Evolutionary conservation across 1,140 invertebrate species (phyloP).

Genomic region (Meteorus sp.): DNA sequence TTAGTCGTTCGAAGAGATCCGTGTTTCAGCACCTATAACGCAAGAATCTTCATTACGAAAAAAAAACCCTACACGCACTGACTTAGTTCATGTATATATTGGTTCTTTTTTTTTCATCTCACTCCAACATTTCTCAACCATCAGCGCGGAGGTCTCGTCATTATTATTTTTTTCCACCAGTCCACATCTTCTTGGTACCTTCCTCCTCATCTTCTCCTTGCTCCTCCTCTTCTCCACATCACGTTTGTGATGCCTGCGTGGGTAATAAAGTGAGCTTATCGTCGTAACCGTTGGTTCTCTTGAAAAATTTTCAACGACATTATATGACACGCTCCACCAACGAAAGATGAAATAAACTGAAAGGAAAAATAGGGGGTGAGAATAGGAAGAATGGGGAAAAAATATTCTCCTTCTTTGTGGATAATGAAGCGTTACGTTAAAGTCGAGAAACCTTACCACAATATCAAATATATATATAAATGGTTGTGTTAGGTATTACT

Average conservation of each 20-base stretch:
- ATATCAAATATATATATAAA: neutral
- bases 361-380: neutral
- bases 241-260: neutral
- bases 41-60: slow-evolving; percentile 27
- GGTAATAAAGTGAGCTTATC: slow-evolving; percentile 14
- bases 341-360: no score
- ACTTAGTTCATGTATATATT: slow-evolving; percentile 12
- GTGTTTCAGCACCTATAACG: slow-evolving; percentile 29
- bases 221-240: slow-evolving; percentile 6
- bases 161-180: neutral
- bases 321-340: no score
- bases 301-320: slow-evolving; percentile 2
- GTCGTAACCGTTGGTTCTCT: slow-evolving; percentile 1
- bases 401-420: neutral
- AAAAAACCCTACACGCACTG: neutral
- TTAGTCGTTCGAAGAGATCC: slow-evolving; percentile 13
- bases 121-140: no score
- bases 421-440: neutral
- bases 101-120: neutral
- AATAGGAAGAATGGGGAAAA: neutral
- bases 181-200: slow-evolving; percentile 12
- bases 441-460: neutral
- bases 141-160: slow-evolving; percentile 15
- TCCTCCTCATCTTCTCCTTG: neutral
- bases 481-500: neutral